Evolutionary conservation across 2,797 vertebrate genomes (phyloP).

Genomic region (Hafferia zeledoni): DNA sequence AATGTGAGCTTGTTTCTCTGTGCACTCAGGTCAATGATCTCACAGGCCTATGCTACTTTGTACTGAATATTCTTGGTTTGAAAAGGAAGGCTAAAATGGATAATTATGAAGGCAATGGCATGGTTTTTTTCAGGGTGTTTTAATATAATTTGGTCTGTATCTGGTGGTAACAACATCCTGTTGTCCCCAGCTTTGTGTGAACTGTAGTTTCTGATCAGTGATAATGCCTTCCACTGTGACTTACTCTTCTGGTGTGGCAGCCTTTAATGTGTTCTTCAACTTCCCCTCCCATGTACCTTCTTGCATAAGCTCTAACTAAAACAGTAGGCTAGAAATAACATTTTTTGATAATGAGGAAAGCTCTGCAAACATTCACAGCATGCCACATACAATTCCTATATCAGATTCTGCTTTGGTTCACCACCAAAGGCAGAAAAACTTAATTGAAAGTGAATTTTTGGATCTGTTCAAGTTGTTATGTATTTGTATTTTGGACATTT

Average conservation of each 20-base stretch:
- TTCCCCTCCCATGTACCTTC: accelerated
- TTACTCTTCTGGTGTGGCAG: background rate
- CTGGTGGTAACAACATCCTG: background rate
- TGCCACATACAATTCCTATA: background rate
- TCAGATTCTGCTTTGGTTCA: background rate
- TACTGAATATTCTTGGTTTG: background rate
- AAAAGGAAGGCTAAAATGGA: background rate
- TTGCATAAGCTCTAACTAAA: background rate
- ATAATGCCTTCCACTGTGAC: background rate
- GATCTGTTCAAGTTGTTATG: background rate
- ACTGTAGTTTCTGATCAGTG: background rate
- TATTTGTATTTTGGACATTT: background rate
- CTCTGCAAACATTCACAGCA: background rate
- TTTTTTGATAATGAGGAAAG: background rate
- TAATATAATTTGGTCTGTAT: background rate
- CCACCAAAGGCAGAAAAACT: background rate
- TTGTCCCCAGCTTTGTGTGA: background rate
- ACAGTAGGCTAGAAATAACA: background rate
- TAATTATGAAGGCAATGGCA: background rate
- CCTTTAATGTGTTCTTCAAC: background rate
- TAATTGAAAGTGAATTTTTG: background rate
- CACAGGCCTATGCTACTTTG: background rate
- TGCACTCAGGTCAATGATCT: background rate
- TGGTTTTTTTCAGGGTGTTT: background rate
- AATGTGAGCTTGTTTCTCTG: background rate